A percentile compares a stretch with the other conserved stretches of the same genome.
phyloP scores from a whole-genome alignment of 2,797 vertebrate genomes.

The Australoheros facetus region DNA sequence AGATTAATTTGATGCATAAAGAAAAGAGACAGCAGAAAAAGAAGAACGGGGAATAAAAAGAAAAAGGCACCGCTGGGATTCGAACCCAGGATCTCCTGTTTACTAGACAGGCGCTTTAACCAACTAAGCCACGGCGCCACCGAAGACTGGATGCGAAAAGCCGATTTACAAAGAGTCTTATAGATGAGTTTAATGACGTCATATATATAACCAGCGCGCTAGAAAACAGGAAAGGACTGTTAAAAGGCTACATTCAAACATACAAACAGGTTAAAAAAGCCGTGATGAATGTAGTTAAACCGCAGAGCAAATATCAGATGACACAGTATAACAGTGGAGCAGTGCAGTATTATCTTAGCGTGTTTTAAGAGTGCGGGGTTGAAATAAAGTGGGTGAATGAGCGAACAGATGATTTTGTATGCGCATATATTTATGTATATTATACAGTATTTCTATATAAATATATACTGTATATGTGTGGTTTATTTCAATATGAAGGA shows the following conservation, averaged over 20 bases:
- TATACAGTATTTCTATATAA: no score
- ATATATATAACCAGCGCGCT: fast-evolving
- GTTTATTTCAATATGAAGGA: not conserved
- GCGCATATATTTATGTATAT: no score
- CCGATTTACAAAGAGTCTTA: not conserved
- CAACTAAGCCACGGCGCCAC: slow-evolving; percentile 77
- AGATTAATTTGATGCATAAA: no score
- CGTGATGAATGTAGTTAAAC: no score
- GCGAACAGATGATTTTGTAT: not conserved
- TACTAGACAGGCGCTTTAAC: slow-evolving; percentile 81
- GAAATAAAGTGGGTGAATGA: not conserved
- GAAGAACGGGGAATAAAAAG: fast-evolving
- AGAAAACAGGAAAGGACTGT: no score
- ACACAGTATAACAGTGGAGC: not conserved
- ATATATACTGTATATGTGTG: no score
- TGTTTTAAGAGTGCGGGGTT: not conserved
- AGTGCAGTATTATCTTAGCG: not conserved
- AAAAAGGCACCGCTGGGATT: slow-evolving; percentile 79
- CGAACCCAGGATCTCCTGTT: slow-evolving; percentile 81
- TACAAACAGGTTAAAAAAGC: no score
- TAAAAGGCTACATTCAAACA: no score
- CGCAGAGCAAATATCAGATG: no score
- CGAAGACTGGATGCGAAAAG: fast-evolving
- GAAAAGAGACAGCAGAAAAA: fast-evolving
- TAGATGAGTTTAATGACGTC: fast-evolving